Evolutionary conservation across 2,113 vertebrate species (phyloP).

Genomic region (Malurus alboscapulatus): DNA sequence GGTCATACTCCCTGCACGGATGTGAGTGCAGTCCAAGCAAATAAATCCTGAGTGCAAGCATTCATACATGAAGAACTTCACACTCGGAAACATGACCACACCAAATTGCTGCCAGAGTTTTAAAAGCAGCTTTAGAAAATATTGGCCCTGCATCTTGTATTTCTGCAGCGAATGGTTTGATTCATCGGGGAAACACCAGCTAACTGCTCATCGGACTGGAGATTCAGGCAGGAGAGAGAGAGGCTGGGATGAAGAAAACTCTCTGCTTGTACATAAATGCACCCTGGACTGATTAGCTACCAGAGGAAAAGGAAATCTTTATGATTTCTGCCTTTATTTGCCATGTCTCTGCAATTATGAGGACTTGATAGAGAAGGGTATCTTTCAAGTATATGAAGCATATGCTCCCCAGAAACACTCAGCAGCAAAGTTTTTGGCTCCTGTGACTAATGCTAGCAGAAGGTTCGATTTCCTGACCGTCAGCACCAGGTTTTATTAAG

Average conservation of each 20-base stretch:
- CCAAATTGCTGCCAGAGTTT: conserved; percentile 33
- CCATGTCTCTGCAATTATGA: neutral
- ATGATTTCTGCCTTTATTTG: conserved; percentile 29
- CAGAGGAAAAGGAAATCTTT: conserved; percentile 7
- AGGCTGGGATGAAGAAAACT: neutral
- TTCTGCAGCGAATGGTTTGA: conserved; percentile 37
- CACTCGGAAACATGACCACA: conserved; percentile 57
- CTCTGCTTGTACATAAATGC: neutral
- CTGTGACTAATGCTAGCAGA: neutral
- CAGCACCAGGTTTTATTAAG: conserved; percentile 8
- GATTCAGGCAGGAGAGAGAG: neutral
- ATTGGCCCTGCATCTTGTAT: conserved; percentile 23
- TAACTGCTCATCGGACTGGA: neutral
- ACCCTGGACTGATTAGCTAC: conserved; percentile 7
- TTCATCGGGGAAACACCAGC: conserved; percentile 27
- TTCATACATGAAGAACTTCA: conserved; percentile 58
- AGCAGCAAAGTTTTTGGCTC: conserved; percentile 34
- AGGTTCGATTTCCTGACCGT: conserved; percentile 43
- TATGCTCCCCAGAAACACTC: conserved; percentile 46
- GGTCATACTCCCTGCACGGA: neutral
- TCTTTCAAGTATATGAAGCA: conserved; percentile 15
- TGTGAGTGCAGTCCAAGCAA: conserved; percentile 37
- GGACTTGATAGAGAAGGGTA: neutral
- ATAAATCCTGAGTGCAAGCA: conserved; percentile 56
- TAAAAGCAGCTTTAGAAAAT: conserved; percentile 57